phyloP scores from a whole-genome alignment of 1,140 invertebrate genomes.

The Chrysoperla carnea region DNA sequence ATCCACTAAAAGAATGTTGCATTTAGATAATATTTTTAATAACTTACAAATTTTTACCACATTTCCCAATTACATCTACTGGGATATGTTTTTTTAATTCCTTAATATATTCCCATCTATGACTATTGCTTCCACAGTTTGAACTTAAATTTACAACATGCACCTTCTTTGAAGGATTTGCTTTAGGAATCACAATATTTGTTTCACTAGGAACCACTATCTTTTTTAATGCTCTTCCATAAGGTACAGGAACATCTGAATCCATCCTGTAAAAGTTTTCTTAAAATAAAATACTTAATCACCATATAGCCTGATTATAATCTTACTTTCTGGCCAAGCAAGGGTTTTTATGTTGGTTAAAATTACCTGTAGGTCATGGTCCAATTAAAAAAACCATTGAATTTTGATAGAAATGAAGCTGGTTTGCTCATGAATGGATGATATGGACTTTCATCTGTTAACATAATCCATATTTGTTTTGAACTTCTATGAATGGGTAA shows the following conservation, averaged over 20 bases:
- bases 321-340: too few species aligned
- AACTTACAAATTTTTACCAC: slow-evolving; percentile 13
- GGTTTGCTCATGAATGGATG: slow-evolving; percentile 24
- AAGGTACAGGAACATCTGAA: slow-evolving; percentile 49
- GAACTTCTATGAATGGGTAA: slow-evolving; percentile 18
- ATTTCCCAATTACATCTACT: slow-evolving; percentile 37
- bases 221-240: slow-evolving; percentile 33
- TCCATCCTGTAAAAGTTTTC: slow-evolving; percentile 28
- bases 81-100: slow-evolving; percentile 31
- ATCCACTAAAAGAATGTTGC: too few species aligned
- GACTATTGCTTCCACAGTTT: slow-evolving; percentile 34
- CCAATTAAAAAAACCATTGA: slow-evolving; percentile 50
- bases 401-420: slow-evolving; percentile 21
- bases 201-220: slow-evolving; percentile 6
- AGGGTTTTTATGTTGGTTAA: too few species aligned
- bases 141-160: slow-evolving; percentile 37
- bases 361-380: slow-evolving; percentile 50
- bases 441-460: slow-evolving; percentile 38
- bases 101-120: slow-evolving; percentile 36
- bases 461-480: slow-evolving; percentile 38
- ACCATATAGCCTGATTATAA: too few species aligned
- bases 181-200: background rate
- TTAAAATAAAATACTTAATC: too few species aligned
- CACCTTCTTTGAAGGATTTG: too few species aligned
- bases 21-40: too few species aligned